Evolutionary conservation across 2,113 vertebrate genomes (phyloP).

Genomic region (Tachysurus fulvidraco): DNA sequence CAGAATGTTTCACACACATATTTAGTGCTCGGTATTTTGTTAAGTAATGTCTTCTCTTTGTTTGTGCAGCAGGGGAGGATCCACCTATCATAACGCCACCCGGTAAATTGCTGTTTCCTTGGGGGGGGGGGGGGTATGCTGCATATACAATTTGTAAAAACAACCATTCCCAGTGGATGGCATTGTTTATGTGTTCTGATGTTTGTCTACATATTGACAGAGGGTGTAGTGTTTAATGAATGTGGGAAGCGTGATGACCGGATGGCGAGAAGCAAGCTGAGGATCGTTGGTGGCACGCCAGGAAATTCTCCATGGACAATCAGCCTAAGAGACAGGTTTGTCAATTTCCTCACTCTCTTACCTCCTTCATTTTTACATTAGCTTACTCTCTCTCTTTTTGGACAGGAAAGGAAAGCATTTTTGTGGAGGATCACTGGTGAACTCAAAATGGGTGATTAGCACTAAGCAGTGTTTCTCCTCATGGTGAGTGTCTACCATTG

Average conservation of each 20-base stretch:
- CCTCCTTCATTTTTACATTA: not conserved
- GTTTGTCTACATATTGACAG: constrained; percentile 64
- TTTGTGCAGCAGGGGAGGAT: constrained; percentile 73
- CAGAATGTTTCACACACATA: not conserved
- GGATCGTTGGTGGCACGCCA: constrained; percentile 81
- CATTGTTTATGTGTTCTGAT: constrained; percentile 1
- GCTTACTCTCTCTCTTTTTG: constrained; percentile 15
- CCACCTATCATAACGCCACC: constrained; percentile 64
- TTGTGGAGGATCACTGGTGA: constrained; percentile 91
- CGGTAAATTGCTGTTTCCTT: constrained; percentile 57
- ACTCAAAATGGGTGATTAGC: constrained; percentile 93
- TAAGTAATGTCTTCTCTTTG: constrained; percentile 45
- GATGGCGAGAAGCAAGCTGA: constrained; percentile 43
- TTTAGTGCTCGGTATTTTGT: constrained; percentile 35
- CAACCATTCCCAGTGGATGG: not conserved
- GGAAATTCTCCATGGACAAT: constrained; percentile 97
- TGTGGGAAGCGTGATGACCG: constrained; percentile 84
- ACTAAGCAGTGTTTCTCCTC: constrained; percentile 94
- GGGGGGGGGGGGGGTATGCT: not conserved
- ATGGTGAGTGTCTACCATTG: constrained; percentile 75
- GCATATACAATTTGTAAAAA: not conserved
- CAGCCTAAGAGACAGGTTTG: constrained; percentile 91
- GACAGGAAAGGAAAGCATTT: constrained; percentile 89
- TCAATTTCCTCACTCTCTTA: not conserved
- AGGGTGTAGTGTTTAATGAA: constrained; percentile 77